Conservation (phyloP, 2,888 invertebrate species). For the Tenodera sinensis region DNA sequence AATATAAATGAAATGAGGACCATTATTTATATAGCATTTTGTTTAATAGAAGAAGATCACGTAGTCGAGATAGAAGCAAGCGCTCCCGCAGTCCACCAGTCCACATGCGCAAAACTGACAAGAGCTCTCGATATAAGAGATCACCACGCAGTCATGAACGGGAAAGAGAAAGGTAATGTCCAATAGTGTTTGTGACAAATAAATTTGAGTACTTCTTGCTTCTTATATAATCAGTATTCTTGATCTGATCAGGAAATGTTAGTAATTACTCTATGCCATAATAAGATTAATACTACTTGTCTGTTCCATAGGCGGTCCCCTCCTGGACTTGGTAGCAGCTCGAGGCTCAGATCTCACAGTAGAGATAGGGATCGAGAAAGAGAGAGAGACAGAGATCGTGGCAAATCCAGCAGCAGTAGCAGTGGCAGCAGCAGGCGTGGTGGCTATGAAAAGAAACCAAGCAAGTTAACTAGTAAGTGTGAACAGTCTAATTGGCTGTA, state of each 20-base stretch:
- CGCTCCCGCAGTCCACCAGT: constrained; percentile 35
- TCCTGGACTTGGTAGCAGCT: background rate
- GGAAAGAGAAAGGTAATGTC: background rate
- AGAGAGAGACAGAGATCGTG: constrained; percentile 34
- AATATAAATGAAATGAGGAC: too few relatives aligned
- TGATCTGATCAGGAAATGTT: too few relatives aligned
- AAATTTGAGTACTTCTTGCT: background rate
- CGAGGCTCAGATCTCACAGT: constrained; percentile 14
- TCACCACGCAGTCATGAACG: background rate
- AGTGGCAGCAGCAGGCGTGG: constrained; percentile 33
- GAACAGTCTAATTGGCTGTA: too few relatives aligned
- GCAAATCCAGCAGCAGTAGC: constrained; percentile 7
- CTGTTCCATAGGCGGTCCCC: background rate
- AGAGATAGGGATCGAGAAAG: constrained; percentile 1
- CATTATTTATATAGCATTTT: background rate
- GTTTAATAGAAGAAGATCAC: background rate
- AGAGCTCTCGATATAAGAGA: background rate
- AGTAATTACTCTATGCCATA: too few relatives aligned
- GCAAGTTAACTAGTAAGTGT: constrained; percentile 29
- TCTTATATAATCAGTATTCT: background rate
- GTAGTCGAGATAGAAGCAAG: background rate
- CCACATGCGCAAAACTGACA: constrained; percentile 34
- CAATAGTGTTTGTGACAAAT: background rate
- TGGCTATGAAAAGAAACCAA: constrained; percentile 35
- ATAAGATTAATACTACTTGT: background rate